These are phyloP conservation scores for Melinaea menophilus DNA, from an alignment of 2,888 invertebrate species.

Conservation along the genomic window DNA sequence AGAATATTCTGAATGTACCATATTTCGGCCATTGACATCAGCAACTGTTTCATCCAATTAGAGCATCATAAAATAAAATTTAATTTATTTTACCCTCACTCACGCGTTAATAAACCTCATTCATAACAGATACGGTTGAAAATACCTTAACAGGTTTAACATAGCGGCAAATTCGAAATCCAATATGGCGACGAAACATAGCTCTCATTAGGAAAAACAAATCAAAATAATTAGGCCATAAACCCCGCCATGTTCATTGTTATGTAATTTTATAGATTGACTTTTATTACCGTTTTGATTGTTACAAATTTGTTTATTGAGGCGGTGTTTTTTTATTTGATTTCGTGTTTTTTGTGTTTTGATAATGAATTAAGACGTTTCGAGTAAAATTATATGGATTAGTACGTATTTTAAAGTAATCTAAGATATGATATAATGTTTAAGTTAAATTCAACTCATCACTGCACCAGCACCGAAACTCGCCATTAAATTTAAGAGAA, in stretches of 20 bases:
- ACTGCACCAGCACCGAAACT: no score
- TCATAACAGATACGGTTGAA: constrained; percentile 25
- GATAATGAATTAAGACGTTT: not conserved
- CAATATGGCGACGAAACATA: constrained; percentile 55
- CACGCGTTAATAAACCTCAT: constrained; percentile 24
- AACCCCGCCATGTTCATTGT: constrained; percentile 61
- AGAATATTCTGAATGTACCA: not conserved
- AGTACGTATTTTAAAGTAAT: no score
- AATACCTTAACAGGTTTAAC: constrained; percentile 25
- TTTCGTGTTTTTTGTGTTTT: constrained; percentile 23
- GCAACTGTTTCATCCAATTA: constrained; percentile 64
- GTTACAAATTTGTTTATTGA: constrained; percentile 71
- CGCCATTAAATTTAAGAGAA: no score
- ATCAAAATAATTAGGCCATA: constrained; percentile 74
- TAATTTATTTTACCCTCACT: constrained; percentile 23
- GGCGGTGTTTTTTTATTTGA: constrained; percentile 28
- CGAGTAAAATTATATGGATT: no score
- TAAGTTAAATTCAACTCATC: no score
- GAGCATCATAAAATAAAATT: constrained; percentile 46
- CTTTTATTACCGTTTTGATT: constrained; percentile 62
- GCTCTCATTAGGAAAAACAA: constrained; percentile 71
- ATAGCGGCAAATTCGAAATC: constrained; percentile 17
- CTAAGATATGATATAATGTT: no score
- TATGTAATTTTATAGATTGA: constrained; percentile 62
- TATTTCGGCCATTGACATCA: constrained; percentile 41